These are phyloP conservation scores for Eonycteris spelaea DNA, from an alignment of 2,113 vertebrate species.

Conservation along the genomic window DNA sequence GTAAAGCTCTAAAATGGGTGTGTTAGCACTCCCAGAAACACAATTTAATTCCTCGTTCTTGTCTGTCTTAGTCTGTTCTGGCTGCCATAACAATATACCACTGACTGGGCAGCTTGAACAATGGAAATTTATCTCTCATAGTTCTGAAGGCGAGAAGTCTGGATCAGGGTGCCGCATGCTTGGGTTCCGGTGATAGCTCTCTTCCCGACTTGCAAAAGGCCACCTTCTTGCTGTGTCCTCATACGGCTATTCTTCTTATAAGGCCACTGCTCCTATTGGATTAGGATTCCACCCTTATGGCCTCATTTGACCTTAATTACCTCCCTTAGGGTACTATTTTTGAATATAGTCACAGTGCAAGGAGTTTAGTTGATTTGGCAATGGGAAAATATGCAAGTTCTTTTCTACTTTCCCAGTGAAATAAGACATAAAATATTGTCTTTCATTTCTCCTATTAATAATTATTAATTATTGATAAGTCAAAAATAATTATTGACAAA, in stretches of 20 bases:
- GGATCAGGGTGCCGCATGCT: not conserved
- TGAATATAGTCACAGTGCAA: not conserved
- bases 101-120: not conserved
- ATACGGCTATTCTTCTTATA: not conserved
- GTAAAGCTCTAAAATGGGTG: not conserved
- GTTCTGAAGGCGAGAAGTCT: not conserved
- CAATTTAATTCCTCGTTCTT: constrained; percentile 3
- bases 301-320: not conserved
- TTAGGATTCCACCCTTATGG: not conserved
- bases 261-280: not conserved
- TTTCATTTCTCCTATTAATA: not conserved
- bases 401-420: not conserved
- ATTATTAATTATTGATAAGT: not conserved
- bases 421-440: not conserved
- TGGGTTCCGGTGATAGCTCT: not conserved
- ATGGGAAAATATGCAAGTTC: not conserved
- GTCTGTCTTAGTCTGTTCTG: not conserved
- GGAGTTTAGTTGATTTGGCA: not conserved
- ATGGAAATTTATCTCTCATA: not conserved
- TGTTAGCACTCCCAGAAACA: not conserved
- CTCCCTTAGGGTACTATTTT: not conserved
- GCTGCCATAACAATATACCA: not conserved
- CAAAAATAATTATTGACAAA: not conserved
- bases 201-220: not conserved
- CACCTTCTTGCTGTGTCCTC: not conserved